phyloP scores from a whole-genome alignment of 2,113 vertebrate genomes.

The Mormyrus iriodes region DNA sequence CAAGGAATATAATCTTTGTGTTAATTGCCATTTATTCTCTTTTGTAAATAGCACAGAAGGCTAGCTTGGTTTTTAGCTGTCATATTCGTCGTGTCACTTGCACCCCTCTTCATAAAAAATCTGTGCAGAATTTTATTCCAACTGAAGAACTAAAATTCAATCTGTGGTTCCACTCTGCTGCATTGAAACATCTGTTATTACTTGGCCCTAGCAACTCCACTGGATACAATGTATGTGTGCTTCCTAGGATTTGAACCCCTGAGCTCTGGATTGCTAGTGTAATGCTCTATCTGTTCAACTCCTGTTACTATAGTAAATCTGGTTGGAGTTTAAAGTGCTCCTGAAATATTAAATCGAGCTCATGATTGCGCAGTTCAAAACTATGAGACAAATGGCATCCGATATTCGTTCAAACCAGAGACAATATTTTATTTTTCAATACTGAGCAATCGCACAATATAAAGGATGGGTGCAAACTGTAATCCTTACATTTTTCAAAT shows the following conservation, averaged over 20 bases:
- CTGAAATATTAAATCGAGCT: not conserved
- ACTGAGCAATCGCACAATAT: not conserved
- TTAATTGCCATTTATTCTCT: not conserved
- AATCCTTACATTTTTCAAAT: not conserved
- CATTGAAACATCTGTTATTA: not conserved
- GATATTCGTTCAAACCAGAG: not conserved
- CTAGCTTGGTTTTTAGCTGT: not conserved
- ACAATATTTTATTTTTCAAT: not conserved
- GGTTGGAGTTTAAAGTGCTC: not conserved
- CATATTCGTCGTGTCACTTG: not conserved
- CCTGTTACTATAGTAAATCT: not conserved
- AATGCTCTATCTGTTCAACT: no score
- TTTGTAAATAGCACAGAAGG: not conserved
- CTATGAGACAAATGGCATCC: not conserved
- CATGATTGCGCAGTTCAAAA: no score
- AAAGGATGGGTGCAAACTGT: not conserved
- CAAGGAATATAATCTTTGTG: not conserved
- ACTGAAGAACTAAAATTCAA: not conserved
- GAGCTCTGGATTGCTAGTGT: not conserved
- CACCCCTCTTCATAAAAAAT: not conserved
- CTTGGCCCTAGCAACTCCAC: not conserved
- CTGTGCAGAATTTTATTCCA: not conserved
- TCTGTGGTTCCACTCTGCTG: not conserved
- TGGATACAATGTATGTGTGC: not conserved
- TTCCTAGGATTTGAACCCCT: not conserved